Conservation (phyloP, 2,113 vertebrate species). For the Cryptoleucopteryx plumbea region DNA sequence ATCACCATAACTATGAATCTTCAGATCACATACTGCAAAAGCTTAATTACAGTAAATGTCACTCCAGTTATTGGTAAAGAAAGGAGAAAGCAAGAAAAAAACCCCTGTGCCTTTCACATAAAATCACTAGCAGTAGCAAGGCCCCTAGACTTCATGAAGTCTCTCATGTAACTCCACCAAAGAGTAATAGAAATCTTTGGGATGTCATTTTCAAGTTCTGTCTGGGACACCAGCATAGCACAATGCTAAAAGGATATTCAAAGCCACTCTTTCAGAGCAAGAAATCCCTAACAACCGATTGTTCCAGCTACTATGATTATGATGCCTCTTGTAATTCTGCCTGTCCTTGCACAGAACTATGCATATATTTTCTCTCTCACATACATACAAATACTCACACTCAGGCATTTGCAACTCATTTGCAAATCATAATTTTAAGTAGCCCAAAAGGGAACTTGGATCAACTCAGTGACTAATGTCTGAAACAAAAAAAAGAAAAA, state of each 20-base stretch:
- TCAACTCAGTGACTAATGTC: not conserved
- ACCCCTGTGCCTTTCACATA: not conserved
- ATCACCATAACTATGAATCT: not conserved
- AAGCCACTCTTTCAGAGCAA: not conserved
- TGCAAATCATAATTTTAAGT: not conserved
- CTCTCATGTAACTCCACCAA: not conserved
- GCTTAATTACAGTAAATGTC: not conserved
- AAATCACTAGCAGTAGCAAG: not conserved
- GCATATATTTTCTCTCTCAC: not conserved
- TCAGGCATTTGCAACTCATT: not conserved
- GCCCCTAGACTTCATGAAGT: not conserved
- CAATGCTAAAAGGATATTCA: not conserved
- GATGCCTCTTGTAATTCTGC: not conserved
- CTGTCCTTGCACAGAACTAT: not conserved
- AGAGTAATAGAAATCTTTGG: not conserved
- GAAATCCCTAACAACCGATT: not conserved
- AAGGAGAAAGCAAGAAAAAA: not conserved
- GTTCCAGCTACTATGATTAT: not conserved
- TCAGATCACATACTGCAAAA: not conserved
- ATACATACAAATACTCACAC: not conserved
- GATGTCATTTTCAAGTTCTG: not conserved
- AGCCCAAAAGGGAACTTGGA: not conserved
- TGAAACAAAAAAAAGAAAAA: not conserved
- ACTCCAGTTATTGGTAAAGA: not conserved
- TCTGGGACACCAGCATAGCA: not conserved